A percentile compares a stretch with the other conserved stretches of the same genome.
Conservation (phyloP, 1,140 invertebrate species). For the Zaprionus camerounensis region DNA sequence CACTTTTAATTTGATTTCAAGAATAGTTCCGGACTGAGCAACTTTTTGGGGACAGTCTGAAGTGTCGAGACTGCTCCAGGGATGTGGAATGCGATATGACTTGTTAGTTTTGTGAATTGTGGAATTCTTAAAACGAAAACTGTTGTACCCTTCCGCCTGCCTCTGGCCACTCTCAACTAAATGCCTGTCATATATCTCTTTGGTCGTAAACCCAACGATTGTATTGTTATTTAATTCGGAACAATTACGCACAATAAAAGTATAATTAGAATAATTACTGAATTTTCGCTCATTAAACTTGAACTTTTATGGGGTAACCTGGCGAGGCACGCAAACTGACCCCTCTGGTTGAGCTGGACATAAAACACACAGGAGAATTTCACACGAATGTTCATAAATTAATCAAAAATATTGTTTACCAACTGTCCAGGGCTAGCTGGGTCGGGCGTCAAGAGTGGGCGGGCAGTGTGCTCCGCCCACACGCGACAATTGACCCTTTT, state of each 20-base stretch:
- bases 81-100: conserved; percentile 15
- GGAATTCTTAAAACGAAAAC: not conserved
- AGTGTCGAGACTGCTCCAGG: conserved; percentile 9
- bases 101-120: conserved; percentile 21
- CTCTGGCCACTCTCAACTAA: conserved; percentile 11
- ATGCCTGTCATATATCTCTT: conserved; percentile 45
- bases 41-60: not conserved
- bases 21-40: conserved; percentile 50
- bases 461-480: conserved; percentile 39
- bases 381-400: conserved; percentile 81
- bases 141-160: not conserved
- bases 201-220: conserved; percentile 22
- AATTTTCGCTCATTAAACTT: conserved; percentile 63
- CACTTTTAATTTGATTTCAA: conserved; percentile 66
- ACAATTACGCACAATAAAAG: conserved; percentile 64
- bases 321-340: conserved; percentile 52
- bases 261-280: conserved; percentile 64
- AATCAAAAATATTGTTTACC: conserved; percentile 77
- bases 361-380: conserved; percentile 53
- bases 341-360: conserved; percentile 54
- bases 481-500: conserved; percentile 82
- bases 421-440: conserved; percentile 25
- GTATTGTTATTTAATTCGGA: conserved; percentile 36
- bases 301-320: conserved; percentile 47
- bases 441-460: conserved; percentile 17